Base-by-base conservation (phyloP, 2,888 invertebrate genomes). In the Xiphydria camelus region DNA sequence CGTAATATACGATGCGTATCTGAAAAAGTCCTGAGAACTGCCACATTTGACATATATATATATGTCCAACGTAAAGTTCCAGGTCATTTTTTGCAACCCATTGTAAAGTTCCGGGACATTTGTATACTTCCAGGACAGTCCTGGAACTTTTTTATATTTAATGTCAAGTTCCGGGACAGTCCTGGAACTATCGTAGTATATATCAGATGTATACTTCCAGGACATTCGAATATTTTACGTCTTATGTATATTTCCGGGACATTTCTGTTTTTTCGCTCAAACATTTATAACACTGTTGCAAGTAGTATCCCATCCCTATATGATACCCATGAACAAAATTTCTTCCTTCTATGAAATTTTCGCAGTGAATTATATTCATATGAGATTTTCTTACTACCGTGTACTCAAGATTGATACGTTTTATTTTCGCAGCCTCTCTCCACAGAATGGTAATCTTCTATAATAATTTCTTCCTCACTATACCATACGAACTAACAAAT, bases 81-180 rank as follows among this genome's bases (percentile, higher is more conserved):
- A n/a, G n/a, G n/a, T n/a, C n/a, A n/a, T n/a, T n/a, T n/a, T n/a
- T n/a, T n/a, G n/a, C n/a, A n/a, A n/a, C n/a, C n/a, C n/a, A n/a
- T n/a, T n/a, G n/a, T 22, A 38, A 33, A 35, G 19, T 35, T 35
- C 19, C 37, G 20, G 37, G 37, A 37, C 37, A 23, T 37, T 37
- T 23, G 14, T 37, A 22, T n/a, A 20, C 20, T 37, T 37, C 37
- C 23, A 22, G 37, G 37, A 23, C 37, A 2, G 37, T 9, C 37
- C 37, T 22, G 23, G 37, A 37, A 37, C n/a, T 37, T 37, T 37
- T 23, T 22, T 37, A 37, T 37, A 22, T 37, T n/a, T 10, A 37
- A 22, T 22, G 15, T 7, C 5, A 22, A 23, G 21, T 37, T 37
- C 37, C 37, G 23, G 37, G 22, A 9, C 37, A 10, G 37, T 12